Percentiles rank a stretch among this genome's conserved stretches.
These are phyloP conservation scores for Oceanodroma tethys DNA, from an alignment of 2,113 vertebrate species.

Conservation along the genomic window DNA sequence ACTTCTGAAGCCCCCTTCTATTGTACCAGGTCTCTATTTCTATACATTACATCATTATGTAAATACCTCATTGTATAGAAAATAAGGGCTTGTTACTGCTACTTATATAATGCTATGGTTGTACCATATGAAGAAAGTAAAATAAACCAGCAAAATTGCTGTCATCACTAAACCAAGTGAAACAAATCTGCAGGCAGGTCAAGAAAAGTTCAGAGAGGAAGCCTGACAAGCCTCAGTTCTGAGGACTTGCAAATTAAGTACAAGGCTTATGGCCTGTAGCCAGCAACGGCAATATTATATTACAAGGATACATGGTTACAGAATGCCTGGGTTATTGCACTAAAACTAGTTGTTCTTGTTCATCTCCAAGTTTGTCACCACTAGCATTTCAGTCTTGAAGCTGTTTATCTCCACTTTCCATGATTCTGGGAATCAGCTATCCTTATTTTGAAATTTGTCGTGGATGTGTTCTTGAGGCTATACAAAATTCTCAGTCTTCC, in stretches of 20 bases:
- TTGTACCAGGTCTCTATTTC: not conserved
- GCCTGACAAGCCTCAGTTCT: not conserved
- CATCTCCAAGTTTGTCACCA: not conserved
- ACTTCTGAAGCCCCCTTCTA: not conserved
- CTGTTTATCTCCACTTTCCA: not conserved
- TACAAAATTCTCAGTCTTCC: not conserved
- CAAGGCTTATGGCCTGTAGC: not conserved
- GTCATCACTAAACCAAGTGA: not conserved
- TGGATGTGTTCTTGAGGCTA: not conserved
- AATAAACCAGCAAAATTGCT: not conserved
- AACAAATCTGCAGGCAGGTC: not conserved
- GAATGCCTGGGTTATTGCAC: not conserved
- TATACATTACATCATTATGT: not conserved
- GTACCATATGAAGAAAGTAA: not conserved
- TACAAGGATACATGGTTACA: not conserved
- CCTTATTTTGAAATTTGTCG: not conserved
- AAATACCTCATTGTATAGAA: not conserved
- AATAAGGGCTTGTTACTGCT: not conserved
- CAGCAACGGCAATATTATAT: not conserved
- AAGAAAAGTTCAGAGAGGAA: not conserved
- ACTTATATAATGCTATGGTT: not conserved
- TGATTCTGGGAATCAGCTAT: not conserved
- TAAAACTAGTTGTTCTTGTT: not conserved
- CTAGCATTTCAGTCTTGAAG: not conserved
- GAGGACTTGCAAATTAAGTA: not conserved